Percentiles rank a stretch among this genome's conserved stretches.
Evolutionary conservation across 2,797 vertebrate species (phyloP).

Genomic region (Choloepus didactylus): DNA sequence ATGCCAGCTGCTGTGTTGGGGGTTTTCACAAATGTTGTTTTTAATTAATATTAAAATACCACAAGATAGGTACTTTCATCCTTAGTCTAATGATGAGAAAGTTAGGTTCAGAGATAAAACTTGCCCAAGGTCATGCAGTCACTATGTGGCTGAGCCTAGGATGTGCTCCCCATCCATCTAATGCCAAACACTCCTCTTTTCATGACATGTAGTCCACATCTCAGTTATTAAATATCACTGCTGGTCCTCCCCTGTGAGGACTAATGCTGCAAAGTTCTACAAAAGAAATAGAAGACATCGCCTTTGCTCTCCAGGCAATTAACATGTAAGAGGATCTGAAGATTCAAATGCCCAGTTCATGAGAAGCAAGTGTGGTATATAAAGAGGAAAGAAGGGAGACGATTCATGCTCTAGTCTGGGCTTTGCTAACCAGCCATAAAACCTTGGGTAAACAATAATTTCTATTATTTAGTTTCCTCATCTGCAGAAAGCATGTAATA

Average conservation of each 20-base stretch:
- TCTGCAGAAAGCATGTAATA: background rate
- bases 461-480: conserved; percentile 2
- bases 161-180: background rate
- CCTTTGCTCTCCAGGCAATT: background rate
- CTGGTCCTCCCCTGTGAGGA: background rate
- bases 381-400: background rate
- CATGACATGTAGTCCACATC: background rate
- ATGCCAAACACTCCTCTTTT: background rate
- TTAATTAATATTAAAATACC: conserved; percentile 20
- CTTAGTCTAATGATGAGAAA: conserved; percentile 42
- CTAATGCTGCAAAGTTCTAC: background rate
- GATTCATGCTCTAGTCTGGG: background rate
- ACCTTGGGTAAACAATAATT: background rate
- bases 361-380: background rate
- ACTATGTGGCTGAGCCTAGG: background rate
- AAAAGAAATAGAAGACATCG: background rate
- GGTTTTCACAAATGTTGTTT: background rate
- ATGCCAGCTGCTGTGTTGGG: background rate
- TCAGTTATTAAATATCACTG: conserved; percentile 28
- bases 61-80: background rate
- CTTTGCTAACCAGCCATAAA: background rate
- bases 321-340: conserved; percentile 20
- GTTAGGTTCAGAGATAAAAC: conserved; percentile 33
- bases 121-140: background rate
- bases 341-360: background rate